A percentile compares a stretch with the other conserved stretches of the same genome.
These are phyloP conservation scores for Pseudolycoriella hygida DNA, from an alignment of 2,888 invertebrate species.

Conservation along the genomic window DNA sequence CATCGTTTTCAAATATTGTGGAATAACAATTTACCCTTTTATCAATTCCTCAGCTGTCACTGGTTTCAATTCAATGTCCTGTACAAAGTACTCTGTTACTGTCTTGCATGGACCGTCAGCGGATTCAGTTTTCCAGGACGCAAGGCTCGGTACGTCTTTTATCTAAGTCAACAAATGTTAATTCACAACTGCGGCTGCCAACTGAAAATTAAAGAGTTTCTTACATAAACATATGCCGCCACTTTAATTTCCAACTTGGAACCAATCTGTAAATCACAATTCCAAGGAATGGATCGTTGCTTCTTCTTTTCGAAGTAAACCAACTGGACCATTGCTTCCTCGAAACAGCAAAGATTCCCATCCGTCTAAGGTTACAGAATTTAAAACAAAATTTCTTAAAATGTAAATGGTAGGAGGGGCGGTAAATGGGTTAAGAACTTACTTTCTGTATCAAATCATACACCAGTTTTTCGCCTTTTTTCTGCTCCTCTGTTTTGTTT, in stretches of 20 bases:
- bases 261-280: slow-evolving; percentile 41
- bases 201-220: neutral
- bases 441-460: too few relatives aligned
- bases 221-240: slow-evolving; percentile 30
- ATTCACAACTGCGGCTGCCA: neutral
- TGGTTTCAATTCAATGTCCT: slow-evolving; percentile 30
- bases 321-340: slow-evolving; percentile 40
- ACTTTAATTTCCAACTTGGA: slow-evolving; percentile 42
- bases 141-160: slow-evolving; percentile 29
- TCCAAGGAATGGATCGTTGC: slow-evolving; percentile 40
- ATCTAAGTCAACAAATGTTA: slow-evolving; percentile 16
- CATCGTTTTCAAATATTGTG: too few relatives aligned
- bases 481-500: slow-evolving; percentile 15
- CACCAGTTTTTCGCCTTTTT: slow-evolving; percentile 16
- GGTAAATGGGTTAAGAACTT: too few relatives aligned
- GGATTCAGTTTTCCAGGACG: slow-evolving; percentile 23
- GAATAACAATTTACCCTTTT: slow-evolving; percentile 26
- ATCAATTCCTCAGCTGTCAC: slow-evolving; percentile 28
- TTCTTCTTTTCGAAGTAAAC: slow-evolving; percentile 35
- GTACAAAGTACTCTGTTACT: slow-evolving; percentile 30
- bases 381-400: too few relatives aligned
- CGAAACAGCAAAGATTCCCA: slow-evolving; percentile 34
- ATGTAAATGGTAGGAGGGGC: too few relatives aligned
- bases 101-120: slow-evolving; percentile 28
- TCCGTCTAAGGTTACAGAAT: slow-evolving; percentile 17